phyloP scores from a whole-genome alignment of 2,888 invertebrate species.

The Erebia palarica region DNA sequence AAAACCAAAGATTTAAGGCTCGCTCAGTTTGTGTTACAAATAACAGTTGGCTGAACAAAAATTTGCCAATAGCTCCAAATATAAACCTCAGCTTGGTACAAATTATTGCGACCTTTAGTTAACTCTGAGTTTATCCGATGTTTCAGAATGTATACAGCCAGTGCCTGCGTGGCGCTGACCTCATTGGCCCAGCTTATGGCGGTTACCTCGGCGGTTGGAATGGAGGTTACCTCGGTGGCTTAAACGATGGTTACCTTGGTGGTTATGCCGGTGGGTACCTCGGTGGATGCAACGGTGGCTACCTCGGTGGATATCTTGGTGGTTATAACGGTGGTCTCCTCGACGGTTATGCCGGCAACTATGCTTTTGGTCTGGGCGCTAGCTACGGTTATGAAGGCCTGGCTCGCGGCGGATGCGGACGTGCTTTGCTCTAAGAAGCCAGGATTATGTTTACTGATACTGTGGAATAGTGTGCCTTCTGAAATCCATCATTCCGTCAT shows the following conservation, averaged over 20 bases:
- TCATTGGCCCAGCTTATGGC: constrained; percentile 11
- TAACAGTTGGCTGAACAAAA: too few relatives aligned
- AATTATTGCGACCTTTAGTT: neutral
- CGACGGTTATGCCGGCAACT: neutral
- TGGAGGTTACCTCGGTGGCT: neutral
- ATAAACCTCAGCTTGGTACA: too few relatives aligned
- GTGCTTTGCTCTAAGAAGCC: too few relatives aligned
- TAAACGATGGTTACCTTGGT: constrained; percentile 34
- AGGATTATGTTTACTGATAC: too few relatives aligned
- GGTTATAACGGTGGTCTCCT: neutral
- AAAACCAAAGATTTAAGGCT: too few relatives aligned
- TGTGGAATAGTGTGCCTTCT: too few relatives aligned
- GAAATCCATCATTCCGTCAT: too few relatives aligned
- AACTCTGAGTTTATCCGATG: neutral
- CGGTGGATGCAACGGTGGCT: neutral
- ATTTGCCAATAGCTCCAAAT: too few relatives aligned
- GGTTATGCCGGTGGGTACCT: neutral
- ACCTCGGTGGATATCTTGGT: neutral
- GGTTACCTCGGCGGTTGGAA: constrained; percentile 13
- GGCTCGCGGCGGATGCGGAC: too few relatives aligned
- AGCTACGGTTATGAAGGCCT: neutral
- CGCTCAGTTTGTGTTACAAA: too few relatives aligned
- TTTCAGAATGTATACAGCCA: constrained; percentile 30
- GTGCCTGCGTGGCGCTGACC: neutral
- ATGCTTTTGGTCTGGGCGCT: neutral